Base-by-base conservation (phyloP, 2,888 invertebrate genomes). In the Mongoloraphidia duomilia region DNA sequence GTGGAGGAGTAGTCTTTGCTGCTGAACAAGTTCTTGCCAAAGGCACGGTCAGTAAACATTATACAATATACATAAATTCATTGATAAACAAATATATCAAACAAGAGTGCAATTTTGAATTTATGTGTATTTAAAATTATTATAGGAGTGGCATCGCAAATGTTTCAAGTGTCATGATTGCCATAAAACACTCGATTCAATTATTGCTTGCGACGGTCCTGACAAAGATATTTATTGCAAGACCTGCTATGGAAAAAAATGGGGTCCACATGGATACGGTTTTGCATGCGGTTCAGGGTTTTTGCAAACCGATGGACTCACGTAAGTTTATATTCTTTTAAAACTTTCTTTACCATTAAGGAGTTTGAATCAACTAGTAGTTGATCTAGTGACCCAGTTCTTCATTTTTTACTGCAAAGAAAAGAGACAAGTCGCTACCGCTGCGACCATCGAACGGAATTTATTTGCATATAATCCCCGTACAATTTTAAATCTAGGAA, bases 221-320 rank as follows among this genome's bases (percentile, higher is more conserved):
- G 89, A 94, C 61, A 79, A 79, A 54, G 90, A 93, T 59, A 84
- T 96, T 54, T 96, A 91, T 71, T 96, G 96, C 74, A 94, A 91
- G 71, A 89, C 90, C 62, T 97, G 96, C 71, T 95, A 97, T 68
- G 94, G 94, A 62, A 92, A 94, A 73, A 94, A 91, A 69, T 95
- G 88, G 84, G 96, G 95, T 60, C 95, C 95, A 47, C 95, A 95
- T 67, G 92, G 92, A 53, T 94, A 93, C 64, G 94, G 94, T 50
- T 94, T 92, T 65, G 94, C 93, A 55, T 90, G 89, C 64, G 94
- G 94, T 52, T 92, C 92, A 57, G 93, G 94, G 56, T 91, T 91
- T 74, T 76, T 93, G 58, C 89, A 91, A 68, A 92, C 91, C 58
- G 91, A 92, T 65, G 91, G 91, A 54, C 73, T 91, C 60, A 80